Percentiles rank a stretch among this genome's conserved stretches.
Conservation (phyloP, 2,888 invertebrate genomes). For the Cetonia aurata region DNA sequence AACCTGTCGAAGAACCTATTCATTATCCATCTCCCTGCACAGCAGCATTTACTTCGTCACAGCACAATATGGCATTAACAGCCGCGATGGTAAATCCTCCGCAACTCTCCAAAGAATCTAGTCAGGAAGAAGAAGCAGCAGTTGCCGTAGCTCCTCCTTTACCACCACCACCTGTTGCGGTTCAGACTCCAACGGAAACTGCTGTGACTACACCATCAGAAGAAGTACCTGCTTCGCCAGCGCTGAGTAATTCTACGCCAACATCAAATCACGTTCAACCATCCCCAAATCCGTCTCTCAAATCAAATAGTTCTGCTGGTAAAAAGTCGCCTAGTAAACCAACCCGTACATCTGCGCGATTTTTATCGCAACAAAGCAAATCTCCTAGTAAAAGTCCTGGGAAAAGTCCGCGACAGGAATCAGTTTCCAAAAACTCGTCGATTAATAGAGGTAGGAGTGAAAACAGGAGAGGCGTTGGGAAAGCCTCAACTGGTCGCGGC, state of each 20-base stretch:
- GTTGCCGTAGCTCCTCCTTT: conserved; percentile 43
- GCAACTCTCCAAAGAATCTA: conserved; percentile 63
- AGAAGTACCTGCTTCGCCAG: conserved; percentile 59
- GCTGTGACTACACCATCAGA: conserved; percentile 56
- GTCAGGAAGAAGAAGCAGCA: conserved; percentile 49
- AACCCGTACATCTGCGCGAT: conserved; percentile 74
- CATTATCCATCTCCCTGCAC: conserved; percentile 73
- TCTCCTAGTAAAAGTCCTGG: conserved; percentile 71
- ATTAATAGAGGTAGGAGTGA: conserved; percentile 69
- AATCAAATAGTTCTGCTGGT: conserved; percentile 65
- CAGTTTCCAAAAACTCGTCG: conserved; percentile 64
- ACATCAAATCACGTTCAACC: conserved; percentile 61
- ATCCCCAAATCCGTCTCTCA: conserved; percentile 63
- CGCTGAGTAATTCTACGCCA: conserved; percentile 50
- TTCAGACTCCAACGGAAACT: conserved; percentile 45
- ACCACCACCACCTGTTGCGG: conserved; percentile 41
- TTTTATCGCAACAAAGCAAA: conserved; percentile 73
- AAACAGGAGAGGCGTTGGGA: conserved; percentile 53
- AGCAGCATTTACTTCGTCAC: conserved; percentile 85
- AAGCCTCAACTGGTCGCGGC: conserved; percentile 58
- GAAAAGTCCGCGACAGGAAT: conserved; percentile 70
- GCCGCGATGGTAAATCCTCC: conserved; percentile 84
- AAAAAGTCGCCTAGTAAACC: conserved; percentile 73
- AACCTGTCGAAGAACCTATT: conserved; percentile 69
- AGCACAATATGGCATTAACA: conserved; percentile 85